Base-by-base conservation (phyloP, 2,888 invertebrate species). In the Lamellibrachia satsuma region DNA sequence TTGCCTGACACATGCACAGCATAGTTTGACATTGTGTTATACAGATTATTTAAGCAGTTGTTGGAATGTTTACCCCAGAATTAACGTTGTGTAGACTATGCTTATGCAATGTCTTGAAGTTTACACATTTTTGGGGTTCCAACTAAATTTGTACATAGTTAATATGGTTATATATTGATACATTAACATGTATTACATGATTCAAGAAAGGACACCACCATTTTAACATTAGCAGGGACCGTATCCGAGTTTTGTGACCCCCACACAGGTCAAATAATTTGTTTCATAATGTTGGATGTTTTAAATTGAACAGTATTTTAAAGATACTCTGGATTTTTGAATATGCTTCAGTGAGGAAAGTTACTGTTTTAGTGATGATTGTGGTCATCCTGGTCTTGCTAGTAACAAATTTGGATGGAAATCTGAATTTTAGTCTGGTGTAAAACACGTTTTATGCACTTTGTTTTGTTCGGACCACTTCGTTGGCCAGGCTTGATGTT, bases 121-220 rank as follows among this genome's bases (percentile, higher is more conserved):
- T 75, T n/a, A 75, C 75, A 75, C 75, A 75, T 11, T 15, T 75
- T 22, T 75, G 75, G 75, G 75, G 75, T 75, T 75, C 75, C 75
- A 75, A 75, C 75, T 75, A 75, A 75, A 75, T 75, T 75, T 75
- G 75, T 75, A 75, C 75, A 75, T 75, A 75, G n/a, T 22, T 75
- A 75, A 75, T 75, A 75, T 75, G 75, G 75, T 75, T 75, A 75
- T 75, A 75, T 75, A 75, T 75, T 75, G 22, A 75, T 75, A 75
- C 75, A 22, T 75, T 75, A 75, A 75, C 2, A 75, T 75, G 75
- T 75, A 22, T 75, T 22, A 75, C 15, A 22, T 22, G 22, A 22
- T 75, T 22, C 22, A 75, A 75, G 55, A 55, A 55, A 55, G 22
- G 22, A 75, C 75, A 15, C 75, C 22, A 6, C n/a, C 22, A 6